Base-by-base conservation (phyloP, 2,113 vertebrate species). In the Lampris megalopsis region DNA sequence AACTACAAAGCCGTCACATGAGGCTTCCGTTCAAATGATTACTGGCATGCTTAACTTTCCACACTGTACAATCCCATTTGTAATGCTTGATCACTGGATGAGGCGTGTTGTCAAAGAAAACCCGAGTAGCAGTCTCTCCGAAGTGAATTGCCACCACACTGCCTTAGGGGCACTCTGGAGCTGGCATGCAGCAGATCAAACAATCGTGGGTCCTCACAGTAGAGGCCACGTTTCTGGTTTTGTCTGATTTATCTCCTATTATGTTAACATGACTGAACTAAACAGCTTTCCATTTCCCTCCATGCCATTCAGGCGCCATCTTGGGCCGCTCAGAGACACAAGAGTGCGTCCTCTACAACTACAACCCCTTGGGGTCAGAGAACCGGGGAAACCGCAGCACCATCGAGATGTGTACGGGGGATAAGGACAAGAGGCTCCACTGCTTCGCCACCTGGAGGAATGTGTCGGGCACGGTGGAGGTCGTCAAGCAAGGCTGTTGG, bases 401-500 rank as follows among this genome's bases (percentile, higher is more conserved):
- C 3, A 95, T 96, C 67, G 96, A 96, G 72, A 89, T 86, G 4
- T 99, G 97, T 81, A 93, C 93, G 0, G 96, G 94, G 58, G 97
- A 99, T 24, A 96, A 96, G 71, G 97, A 99, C 83, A 98, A 98
- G 89, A 93, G 97, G 2, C 61, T 93, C 35, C 97, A 98, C 92
- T 99, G 97, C 83, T 99, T 97, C 81, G 96, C 97, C 78, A 98
- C 97, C 0, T 99, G 97, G 97, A 98, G 95, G 92, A 99, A 99
- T 57, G 92, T 93, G 70, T 98, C 97, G 1, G 97, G 97, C 58
- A 93, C 92, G 3, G 94, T 99, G 75, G 95, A 96, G 88, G 95
- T 98, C 35, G 95, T 98, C 61, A 97, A 97, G 84, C 96, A 98
- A 88, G 97, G 97, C 61, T 99, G 97, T 92, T 99, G 97, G 97